Percentiles rank a stretch among this genome's conserved stretches.
Conservation (phyloP, 2,888 invertebrate genomes). For the Chrysina gloriosa region DNA sequence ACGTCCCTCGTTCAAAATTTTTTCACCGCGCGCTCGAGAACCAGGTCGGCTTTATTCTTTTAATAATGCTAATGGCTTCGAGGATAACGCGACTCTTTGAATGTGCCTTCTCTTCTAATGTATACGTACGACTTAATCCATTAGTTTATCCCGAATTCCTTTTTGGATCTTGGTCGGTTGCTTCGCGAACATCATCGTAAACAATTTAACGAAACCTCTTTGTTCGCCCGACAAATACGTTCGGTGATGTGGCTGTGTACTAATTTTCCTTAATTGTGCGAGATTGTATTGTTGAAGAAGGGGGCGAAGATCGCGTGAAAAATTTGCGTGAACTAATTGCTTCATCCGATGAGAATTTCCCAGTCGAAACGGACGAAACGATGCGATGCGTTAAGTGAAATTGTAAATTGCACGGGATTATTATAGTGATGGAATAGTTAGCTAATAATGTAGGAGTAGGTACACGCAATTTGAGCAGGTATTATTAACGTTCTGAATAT, state of each 20-base stretch:
- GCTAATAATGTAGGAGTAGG: no score
- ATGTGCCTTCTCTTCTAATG: no score
- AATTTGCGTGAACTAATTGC: background rate
- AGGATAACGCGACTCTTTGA: slow-evolving; percentile 4
- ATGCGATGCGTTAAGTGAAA: background rate
- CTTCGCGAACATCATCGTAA: background rate
- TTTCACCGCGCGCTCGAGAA: background rate
- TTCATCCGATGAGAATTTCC: slow-evolving; percentile 3
- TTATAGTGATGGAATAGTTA: no score
- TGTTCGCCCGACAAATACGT: background rate
- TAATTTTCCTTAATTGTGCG: background rate
- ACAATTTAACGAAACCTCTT: background rate
- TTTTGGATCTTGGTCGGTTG: background rate
- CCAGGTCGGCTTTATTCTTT: slow-evolving; percentile 27
- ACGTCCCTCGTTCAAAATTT: slow-evolving; percentile 1
- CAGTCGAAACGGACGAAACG: background rate
- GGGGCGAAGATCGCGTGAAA: background rate
- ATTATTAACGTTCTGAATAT: no score
- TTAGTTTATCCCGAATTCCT: no score
- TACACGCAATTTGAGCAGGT: no score
- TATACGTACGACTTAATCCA: no score
- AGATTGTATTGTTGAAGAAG: background rate
- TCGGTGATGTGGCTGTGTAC: background rate
- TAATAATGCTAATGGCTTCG: slow-evolving; percentile 41
- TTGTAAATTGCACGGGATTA: no score